Conservation (phyloP, 92 coral and sea anemone species). For the Palythoa grandis region DNA sequence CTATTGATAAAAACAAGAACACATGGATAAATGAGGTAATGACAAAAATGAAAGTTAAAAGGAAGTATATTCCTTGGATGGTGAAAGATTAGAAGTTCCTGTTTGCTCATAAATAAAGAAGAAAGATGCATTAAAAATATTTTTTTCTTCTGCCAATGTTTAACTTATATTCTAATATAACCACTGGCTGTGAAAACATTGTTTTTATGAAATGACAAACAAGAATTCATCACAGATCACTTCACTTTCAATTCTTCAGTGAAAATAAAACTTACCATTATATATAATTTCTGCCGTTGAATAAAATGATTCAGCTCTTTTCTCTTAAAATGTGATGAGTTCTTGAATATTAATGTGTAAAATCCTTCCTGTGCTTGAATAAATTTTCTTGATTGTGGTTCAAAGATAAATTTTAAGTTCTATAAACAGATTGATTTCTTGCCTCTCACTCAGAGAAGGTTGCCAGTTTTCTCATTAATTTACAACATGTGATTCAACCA, state of each 20-base stretch:
- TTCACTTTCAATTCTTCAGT: neutral
- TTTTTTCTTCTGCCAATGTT: neutral
- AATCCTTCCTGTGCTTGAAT: neutral
- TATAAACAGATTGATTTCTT: neutral
- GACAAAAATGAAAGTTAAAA: neutral
- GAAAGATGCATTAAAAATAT: neutral
- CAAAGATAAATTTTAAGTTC: neutral
- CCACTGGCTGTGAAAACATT: neutral
- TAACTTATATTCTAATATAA: neutral
- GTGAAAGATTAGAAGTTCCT: neutral
- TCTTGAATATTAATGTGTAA: slow-evolving; percentile 4
- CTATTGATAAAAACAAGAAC: too few species aligned
- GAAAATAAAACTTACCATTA: slow-evolving; percentile 41
- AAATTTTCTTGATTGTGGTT: slow-evolving; percentile 3
- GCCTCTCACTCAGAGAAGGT: neutral
- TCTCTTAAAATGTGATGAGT: neutral
- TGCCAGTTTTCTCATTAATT: neutral
- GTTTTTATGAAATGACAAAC: neutral
- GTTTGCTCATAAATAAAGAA: slow-evolving; percentile 1
- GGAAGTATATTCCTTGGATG: neutral
- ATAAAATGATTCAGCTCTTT: slow-evolving; percentile 1
- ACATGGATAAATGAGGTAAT: neutral
- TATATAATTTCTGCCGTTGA: neutral
- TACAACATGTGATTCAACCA: neutral
- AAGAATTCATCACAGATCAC: neutral